Percentiles rank a stretch among this genome's conserved stretches.
phyloP scores from a whole-genome alignment of 2,888 invertebrate species.

The Entomobrya proxima region DNA sequence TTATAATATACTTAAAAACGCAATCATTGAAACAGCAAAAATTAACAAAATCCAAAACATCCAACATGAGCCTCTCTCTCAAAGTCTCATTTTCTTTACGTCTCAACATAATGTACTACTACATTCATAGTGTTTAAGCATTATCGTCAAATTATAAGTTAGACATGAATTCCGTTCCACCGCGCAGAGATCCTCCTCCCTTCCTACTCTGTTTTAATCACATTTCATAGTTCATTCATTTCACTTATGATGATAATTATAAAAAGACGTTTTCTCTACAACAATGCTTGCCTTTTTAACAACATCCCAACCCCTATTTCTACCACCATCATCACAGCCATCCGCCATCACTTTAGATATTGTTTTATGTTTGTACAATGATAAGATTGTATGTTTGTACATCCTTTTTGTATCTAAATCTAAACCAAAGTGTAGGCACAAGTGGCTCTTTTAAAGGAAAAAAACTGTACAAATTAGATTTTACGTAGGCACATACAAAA shows the following conservation, averaged over 20 bases:
- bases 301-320: not conserved
- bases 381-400: not conserved
- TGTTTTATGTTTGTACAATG: not conserved
- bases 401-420: not conserved
- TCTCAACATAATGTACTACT: not conserved
- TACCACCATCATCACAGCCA: not conserved
- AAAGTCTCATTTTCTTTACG: not conserved
- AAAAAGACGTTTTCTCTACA: conserved; percentile 11
- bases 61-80: not conserved
- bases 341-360: not conserved
- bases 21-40: not conserved
- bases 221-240: conserved; percentile 34
- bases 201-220: conserved; percentile 23
- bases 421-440: conserved; percentile 19
- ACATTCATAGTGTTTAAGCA: not conserved
- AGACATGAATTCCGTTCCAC: conserved; percentile 30
- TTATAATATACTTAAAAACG: not conserved
- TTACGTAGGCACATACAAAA: conserved; percentile 4
- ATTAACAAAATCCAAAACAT: conserved; percentile 7
- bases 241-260: conserved; percentile 34
- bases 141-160: conserved; percentile 40
- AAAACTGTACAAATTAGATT: conserved; percentile 22
- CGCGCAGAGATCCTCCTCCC: conserved; percentile 17
- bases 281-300: not conserved
- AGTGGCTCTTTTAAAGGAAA: conserved; percentile 28